These are phyloP conservation scores for Quadriops clusia DNA, from an alignment of 2,888 invertebrate genomes.

Conservation along the genomic window DNA sequence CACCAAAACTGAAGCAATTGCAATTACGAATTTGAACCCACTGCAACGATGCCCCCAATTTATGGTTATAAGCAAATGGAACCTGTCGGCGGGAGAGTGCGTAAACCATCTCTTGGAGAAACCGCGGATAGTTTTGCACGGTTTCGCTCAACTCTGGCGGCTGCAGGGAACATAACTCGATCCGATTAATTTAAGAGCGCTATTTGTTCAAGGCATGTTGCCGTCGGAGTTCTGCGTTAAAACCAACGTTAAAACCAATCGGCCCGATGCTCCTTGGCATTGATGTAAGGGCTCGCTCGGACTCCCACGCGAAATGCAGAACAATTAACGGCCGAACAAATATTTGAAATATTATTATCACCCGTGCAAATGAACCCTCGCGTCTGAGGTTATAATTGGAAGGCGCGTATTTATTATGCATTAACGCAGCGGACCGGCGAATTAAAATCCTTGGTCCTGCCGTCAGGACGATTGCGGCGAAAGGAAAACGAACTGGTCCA, in stretches of 20 bases:
- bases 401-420: conserved; percentile 34
- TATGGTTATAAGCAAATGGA: no score
- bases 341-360: conserved; percentile 36
- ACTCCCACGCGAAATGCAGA: conserved; percentile 20
- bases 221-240: conserved; percentile 1
- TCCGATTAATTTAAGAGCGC: no score
- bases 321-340: conserved; percentile 33
- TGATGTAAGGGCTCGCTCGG: conserved; percentile 3
- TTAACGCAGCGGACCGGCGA: conserved; percentile 27
- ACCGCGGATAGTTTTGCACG: no score
- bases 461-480: conserved; percentile 19
- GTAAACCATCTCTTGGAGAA: no score
- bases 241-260: conserved; percentile 4
- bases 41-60: no score
- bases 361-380: conserved; percentile 31
- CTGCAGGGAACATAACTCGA: no score
- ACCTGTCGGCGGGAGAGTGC: no score
- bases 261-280: conserved; percentile 1
- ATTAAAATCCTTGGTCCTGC: no score
- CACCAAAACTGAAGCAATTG: no score
- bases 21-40: no score
- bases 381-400: conserved; percentile 33
- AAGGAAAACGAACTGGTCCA: no score
- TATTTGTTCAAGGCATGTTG: background rate
- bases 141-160: no score